Evolutionary conservation across 2,888 invertebrate species (phyloP).

Genomic region (Pycnomerus fuliginosus): DNA sequence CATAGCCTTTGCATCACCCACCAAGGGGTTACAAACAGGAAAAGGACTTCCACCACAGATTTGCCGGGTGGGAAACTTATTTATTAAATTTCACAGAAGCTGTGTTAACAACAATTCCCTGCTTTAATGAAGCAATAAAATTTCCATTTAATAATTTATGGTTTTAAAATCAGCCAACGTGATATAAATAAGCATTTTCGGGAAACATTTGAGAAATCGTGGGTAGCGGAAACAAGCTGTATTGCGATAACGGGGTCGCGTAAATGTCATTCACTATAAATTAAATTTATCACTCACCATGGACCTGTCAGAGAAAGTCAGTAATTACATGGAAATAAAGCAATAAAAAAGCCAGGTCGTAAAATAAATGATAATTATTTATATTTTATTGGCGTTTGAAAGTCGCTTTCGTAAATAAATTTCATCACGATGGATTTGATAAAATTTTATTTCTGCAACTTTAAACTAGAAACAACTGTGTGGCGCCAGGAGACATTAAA

Average conservation of each 20-base stretch:
- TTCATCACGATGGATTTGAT: no score
- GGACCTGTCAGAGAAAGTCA: conserved; percentile 39
- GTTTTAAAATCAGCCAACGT: no score
- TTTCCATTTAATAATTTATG: no score
- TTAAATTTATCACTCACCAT: conserved; percentile 43
- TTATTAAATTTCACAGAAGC: no score
- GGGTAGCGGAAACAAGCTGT: conserved; percentile 46
- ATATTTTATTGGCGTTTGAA: conserved; percentile 30
- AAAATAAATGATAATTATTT: conserved; percentile 40
- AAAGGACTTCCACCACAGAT: conserved; percentile 16
- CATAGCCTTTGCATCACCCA: conserved; percentile 28
- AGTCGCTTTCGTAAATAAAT: conserved; percentile 32
- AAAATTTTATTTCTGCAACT: no score
- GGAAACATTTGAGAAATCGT: no score
- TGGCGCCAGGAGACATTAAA: conserved; percentile 37
- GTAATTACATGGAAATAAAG: conserved; percentile 40
- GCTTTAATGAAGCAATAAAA: no score
- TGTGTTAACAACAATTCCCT: no score
- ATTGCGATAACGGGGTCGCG: conserved; percentile 46
- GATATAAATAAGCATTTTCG: no score
- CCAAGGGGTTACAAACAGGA: conserved; percentile 25
- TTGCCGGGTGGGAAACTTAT: conserved; percentile 10
- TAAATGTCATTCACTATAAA: conserved; percentile 47
- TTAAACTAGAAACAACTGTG: conserved; percentile 27
- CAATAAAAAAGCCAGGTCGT: conserved; percentile 35